Conservation (phyloP, 2,888 invertebrate species). For the Myopa tessellatipennis region DNA sequence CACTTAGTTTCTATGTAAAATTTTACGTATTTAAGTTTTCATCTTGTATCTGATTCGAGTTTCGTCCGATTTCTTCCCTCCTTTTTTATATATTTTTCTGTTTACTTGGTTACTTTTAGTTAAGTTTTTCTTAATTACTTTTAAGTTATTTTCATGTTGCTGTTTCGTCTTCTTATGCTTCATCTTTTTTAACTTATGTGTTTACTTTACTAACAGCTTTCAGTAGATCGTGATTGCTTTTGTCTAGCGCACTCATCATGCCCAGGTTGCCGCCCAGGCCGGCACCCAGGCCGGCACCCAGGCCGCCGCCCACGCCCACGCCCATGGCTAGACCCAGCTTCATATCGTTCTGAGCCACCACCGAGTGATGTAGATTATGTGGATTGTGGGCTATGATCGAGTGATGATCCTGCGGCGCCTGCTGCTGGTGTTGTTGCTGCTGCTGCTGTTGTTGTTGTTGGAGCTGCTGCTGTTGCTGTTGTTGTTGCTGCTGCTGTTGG, state of each 20-base stretch:
- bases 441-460: conserved; percentile 60
- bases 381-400: conserved; percentile 68
- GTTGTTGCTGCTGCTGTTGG: conserved; percentile 63
- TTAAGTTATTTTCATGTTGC: not conserved
- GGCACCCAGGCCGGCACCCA: conserved; percentile 59
- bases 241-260: conserved; percentile 69
- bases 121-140: conserved; percentile 17
- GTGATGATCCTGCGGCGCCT: conserved; percentile 64
- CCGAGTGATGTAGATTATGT: conserved; percentile 68
- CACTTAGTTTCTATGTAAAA: conserved; percentile 65
- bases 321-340: conserved; percentile 68
- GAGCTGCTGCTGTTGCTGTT: conserved; percentile 60
- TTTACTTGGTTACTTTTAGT: conserved; percentile 29
- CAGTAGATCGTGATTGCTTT: conserved; percentile 67
- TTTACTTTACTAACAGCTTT: conserved; percentile 69
- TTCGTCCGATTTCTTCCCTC: conserved; percentile 25
- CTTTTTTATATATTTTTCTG: conserved; percentile 18
- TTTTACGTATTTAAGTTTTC: conserved; percentile 65
- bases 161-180: not conserved
- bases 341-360: conserved; percentile 68
- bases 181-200: conserved; percentile 61
- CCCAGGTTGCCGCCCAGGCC: conserved; percentile 67
- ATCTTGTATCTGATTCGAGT: conserved; percentile 50
- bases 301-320: conserved; percentile 58
- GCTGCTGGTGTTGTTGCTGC: conserved; percentile 60